Evolutionary conservation across 2,797 vertebrate species (phyloP), one percentile per base, ranked within the genome.

Genomic region (Epinephelus awoara): DNA sequence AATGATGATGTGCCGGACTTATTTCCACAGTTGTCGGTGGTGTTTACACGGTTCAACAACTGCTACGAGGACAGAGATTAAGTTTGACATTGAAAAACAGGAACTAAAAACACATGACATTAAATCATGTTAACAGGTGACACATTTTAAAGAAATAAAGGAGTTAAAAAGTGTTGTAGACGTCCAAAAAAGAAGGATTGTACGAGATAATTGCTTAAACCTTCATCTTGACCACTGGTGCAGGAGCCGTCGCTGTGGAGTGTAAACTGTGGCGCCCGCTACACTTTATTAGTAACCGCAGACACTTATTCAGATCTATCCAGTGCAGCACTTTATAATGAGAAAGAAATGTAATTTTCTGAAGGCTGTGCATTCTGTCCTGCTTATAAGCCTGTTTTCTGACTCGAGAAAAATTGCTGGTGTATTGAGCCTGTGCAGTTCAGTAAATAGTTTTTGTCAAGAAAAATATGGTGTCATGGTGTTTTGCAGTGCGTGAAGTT

Each of bases 401-500:
- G 55, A 75, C 67, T 68, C 18, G 0, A 6, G 47, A 59, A 50
- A 38, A 67, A 34, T 1, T 23, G 44, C 66, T 56, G 70, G 21
- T 70, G 50, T 73, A 71, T 25, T 17, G 42, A 74, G 69, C 18
- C 46, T 58, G 61, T 40, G 17, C 40, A 34, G 23, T 67, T 51
- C 18, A 54, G 74, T n/a, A 21, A 72, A 79, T 46, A 19, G 55
- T 58, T 72, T 61, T 74, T 74, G 18, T 18, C 8, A 55, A 54
- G 49, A 70, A 64, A 74, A 75, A 59, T 46, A 40, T 21, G 29
- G 27, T 63, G 81, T 83, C 72, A 63, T 44, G 66, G 47, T 70
- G 57, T 84, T 87, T 82, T 83, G 63, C 69, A 72, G 58, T 12
- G 68, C 4, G 23, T 75, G 58, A 77, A 74, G 76, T 87, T 76